Base-by-base conservation (phyloP, 2,888 invertebrate species). In the Acanthococcus lagerstroemiae region DNA sequence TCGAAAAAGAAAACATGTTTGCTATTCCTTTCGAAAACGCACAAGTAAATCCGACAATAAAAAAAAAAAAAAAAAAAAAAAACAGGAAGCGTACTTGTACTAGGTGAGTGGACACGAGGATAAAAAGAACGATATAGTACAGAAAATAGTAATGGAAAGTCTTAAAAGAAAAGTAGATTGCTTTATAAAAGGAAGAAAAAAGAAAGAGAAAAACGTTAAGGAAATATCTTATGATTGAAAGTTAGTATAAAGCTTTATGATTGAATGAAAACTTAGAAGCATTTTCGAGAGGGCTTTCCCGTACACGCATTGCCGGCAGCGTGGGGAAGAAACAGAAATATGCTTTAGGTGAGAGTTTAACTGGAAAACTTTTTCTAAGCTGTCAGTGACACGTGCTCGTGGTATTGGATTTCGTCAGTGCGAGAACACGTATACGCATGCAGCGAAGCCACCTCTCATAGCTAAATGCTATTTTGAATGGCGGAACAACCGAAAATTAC, bases 151-250 rank as follows among this genome's bases (percentile, higher is more conserved):
- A 58, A 58, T 58, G 58, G 58, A 48, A 58, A 58, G 58, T 58
- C 58, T 58, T 48, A 45, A 58, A 58, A 58, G 58, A 58, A 58
- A 58, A 58, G 45, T 58, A 58, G 58, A 58, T 58, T 58, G 58
- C 58, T 58, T 58, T 58, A 58, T 58, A 58, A 58, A 58, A 58
- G 15, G 6, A 22, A 22, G 24, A 17, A 48, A 17, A 48, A 48
- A 30, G 25, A 57, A 37, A 37, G 45, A 57, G 45, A 57, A 45
- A 57, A 57, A 57, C 57, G 44, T 57, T 57, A 57, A 57, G 57
- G 57, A 57, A 57, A 45, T 57, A 57, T 45, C 57, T 57, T 57
- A 57, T 57, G 57, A 57, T 57, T 57, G 57, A 45, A 57, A 45
- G 57, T 57, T 45, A 57, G 57, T 57, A 57, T 57, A 57, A 57